Evolutionary conservation across 2,888 invertebrate species (phyloP).

Genomic region (Julus scandinavius): DNA sequence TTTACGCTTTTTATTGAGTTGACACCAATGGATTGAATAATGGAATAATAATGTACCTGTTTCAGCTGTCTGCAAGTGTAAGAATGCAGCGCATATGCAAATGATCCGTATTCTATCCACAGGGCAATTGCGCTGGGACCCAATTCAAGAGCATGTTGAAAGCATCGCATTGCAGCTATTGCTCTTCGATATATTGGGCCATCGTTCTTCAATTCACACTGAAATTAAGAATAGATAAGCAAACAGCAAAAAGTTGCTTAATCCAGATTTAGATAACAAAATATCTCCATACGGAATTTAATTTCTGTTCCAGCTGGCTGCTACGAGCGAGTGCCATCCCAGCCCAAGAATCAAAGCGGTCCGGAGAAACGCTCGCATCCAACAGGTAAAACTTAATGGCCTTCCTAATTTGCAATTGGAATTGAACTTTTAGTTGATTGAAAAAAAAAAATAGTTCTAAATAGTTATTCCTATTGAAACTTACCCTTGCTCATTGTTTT

Average conservation of each 20-base stretch:
- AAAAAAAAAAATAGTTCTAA: not conserved
- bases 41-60: slow-evolving; percentile 70
- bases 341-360: slow-evolving; percentile 92
- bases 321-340: slow-evolving; percentile 78
- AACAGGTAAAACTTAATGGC: slow-evolving; percentile 84
- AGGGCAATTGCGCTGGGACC: slow-evolving; percentile 79
- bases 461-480: not conserved
- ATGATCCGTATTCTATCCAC: slow-evolving; percentile 91
- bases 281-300: slow-evolving; percentile 73
- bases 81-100: slow-evolving; percentile 89
- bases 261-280: slow-evolving; percentile 30
- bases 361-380: slow-evolving; percentile 83
- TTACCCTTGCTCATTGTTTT: slow-evolving; percentile 77
- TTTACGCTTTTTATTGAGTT: not conserved
- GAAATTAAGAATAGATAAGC: slow-evolving; percentile 50
- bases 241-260: not conserved
- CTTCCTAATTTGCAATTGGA: slow-evolving; percentile 64
- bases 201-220: slow-evolving; percentile 64
- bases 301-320: slow-evolving; percentile 79
- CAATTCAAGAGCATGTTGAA: slow-evolving; percentile 80
- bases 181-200: slow-evolving; percentile 60
- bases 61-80: slow-evolving; percentile 88
- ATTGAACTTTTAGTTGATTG: not conserved
- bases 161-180: slow-evolving; percentile 80
- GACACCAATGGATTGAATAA: too few relatives aligned